Evolutionary conservation across 2,113 vertebrate genomes (phyloP), one percentile per base, ranked within the genome.

Genomic region (Elaphurus davidianus): DNA sequence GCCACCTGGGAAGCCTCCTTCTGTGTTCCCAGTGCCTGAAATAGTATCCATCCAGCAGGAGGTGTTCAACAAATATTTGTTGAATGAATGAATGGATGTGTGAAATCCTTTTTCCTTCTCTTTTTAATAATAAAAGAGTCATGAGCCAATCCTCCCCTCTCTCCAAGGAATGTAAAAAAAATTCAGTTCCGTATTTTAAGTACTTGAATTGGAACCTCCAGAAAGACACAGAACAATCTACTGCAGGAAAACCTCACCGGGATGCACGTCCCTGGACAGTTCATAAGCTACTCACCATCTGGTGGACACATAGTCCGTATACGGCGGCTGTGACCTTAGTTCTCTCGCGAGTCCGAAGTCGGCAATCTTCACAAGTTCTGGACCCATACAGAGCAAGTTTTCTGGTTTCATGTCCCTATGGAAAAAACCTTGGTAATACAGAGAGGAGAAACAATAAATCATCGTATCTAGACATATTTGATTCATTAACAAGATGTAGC

Each of bases 391-490:
- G 47, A 99, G 99, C 98, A 99, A 99, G 86, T 99, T 99, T 98
- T 99, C 99, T 62, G 99, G 99, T 97, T 99, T 99, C 99, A 99
- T 99, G 98, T 99, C 99, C 95, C 99, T 99, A 95, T 99, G 99
- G 98, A 99, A 99, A 98, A 99, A 99, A 25, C 99, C 99, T 96
- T 5, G 14, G 78, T 52, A 87, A 95, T 5, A 59, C 0, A 98
- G 59, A 98, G 8, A 97, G 50, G 95, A 94, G 94, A 91, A 76
- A 23, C 40, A 54, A 45, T 3, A 12, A 96, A 81, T 96, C 40
- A 64, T 74, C n/a, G 25, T 1, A 3, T 79, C n/a, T 96, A 76
- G 62, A 96, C 16, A 40, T 21, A 55, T 50, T 57, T 89, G 54
- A 92, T 23, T 81, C 62, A 45, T 36, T 76, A 43, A 71, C n/a